Evolutionary conservation across 2,113 vertebrate genomes (phyloP).

Genomic region (Apaloderma vittatum): DNA sequence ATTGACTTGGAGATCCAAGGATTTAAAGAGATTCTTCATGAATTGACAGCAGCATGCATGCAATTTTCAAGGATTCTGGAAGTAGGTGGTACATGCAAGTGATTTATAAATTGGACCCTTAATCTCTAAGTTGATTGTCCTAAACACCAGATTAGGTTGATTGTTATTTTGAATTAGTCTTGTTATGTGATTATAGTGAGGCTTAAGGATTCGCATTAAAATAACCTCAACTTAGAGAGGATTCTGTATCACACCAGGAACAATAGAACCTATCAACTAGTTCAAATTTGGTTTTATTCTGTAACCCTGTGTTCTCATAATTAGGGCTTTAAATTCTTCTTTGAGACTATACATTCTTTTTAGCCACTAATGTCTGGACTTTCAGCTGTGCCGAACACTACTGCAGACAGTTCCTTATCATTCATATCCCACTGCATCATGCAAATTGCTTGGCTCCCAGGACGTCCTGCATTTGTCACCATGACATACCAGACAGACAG

Average conservation of each 20-base stretch:
- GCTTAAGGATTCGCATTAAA: conserved; percentile 24
- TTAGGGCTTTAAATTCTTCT: background rate
- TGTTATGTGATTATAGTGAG: background rate
- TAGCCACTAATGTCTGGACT: background rate
- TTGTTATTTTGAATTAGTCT: conserved; percentile 65
- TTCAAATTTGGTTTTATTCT: background rate
- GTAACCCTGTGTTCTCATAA: background rate
- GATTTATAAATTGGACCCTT: conserved; percentile 41
- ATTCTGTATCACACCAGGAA: background rate
- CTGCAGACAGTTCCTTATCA: background rate
- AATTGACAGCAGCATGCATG: background rate
- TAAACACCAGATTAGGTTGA: conserved; percentile 47
- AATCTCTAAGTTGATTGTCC: conserved; percentile 27
- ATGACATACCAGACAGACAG: background rate
- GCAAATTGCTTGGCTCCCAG: conserved; percentile 7
- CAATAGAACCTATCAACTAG: background rate
- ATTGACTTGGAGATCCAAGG: background rate
- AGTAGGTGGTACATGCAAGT: background rate
- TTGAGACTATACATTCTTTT: background rate
- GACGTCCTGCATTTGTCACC: conserved; percentile 14
- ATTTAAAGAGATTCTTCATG: background rate
- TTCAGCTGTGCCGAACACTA: background rate
- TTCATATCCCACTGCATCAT: conserved; percentile 6
- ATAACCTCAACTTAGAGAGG: background rate
- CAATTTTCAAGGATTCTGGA: background rate